Base-by-base conservation (phyloP, 37 sponge, comb jelly and placozoan species). In the Eunapius fragilis region DNA sequence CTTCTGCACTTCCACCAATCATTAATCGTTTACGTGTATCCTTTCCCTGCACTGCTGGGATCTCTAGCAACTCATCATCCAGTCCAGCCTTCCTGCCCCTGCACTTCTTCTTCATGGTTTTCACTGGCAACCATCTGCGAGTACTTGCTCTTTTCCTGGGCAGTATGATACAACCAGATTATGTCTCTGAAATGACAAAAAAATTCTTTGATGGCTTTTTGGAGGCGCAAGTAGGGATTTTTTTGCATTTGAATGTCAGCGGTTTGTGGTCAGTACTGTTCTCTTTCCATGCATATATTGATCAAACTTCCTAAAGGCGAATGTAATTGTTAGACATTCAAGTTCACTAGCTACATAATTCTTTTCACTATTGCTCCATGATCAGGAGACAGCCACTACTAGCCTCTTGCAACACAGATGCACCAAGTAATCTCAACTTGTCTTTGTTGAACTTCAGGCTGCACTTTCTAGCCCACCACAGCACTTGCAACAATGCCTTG, bases 251-350 rank as follows among this genome's bases (percentile, higher is more conserved):
- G 34, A 26, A 25, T 49, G 80, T 81, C 11, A 87, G 74, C 7
- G 81, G 81, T 48, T 80, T 80, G 87, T 87, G 87, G 80, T 87
- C 87, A 31, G 87, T 87, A 58, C 2, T 4, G 58, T 58, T 58
- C 58, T 58, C 22, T 58, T 58, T 9, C 86, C 86, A 77, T 70
- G 69, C 2, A 76, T 78, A 47, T 85, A 85, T 25, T 76, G 45
- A 31, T 85, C 71, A 45, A 85, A 85, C 23, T 69, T 32, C 68
- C 24, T 10, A 71, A 78, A 85, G 14, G 49, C 79, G 38, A 80
- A 76, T 37, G 33, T 78, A 1, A 77, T 68, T 14, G 77, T 78
- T 24, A 82, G 49, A 38, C 33, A 41, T 70, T 85, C 86, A 24
- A 35, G 58, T 33, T 84, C 75, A 31, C 74, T 84, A 3, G 37